Base-by-base conservation (phyloP, 2,888 invertebrate genomes). In the Drosophila longiperda region DNA sequence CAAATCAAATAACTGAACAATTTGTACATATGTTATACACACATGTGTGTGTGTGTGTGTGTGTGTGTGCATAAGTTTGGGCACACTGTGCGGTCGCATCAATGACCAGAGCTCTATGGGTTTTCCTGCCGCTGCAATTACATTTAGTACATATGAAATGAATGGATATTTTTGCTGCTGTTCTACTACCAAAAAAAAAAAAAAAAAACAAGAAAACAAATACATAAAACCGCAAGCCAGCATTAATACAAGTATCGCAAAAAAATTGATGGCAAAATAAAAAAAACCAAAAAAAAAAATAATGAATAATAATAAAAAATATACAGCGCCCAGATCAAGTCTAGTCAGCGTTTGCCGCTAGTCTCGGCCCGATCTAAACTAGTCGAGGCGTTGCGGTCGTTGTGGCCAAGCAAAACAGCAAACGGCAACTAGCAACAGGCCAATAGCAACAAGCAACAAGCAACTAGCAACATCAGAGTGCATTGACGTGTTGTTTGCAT, bases 401-500 rank as follows among this genome's bases (percentile, higher is more conserved):
- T 55, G 64, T 81, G 77, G 83, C 82, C 74, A 73, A 58, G 57
- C 32, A 29, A 20, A 66, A 52, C 40, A 45, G 45, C 45, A 55
- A 32, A 23, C 57, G 65, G 36, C 67, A 74, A 53, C 54, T 0
- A 54, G 38, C 45, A 53, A 52, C 38, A 0, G 38, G 54, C 55
- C 42, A 38, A 57, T n/a, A 67, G 50, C 64, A 66, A 40, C 36
- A 3, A 58, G 20, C 45, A 66, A 33, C 66, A 62, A n/a, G 29
- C 62, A 54, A 40, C 73, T 59, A 61, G 36, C 62, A 69, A 70
- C 71, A 66, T 60, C 76, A 81, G 83, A 86, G 83, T 83, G 80
- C 86, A 87, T 86, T 87, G 87, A 87, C 85, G 85, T 83, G 81
- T 79, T 79, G 79, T 87, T 87, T 85, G 87, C 85, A 83, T 87